A percentile compares a stretch with the other conserved stretches of the same genome.
Conservation (phyloP, 2,113 vertebrate genomes). For the Pachycephala philippinensis region DNA sequence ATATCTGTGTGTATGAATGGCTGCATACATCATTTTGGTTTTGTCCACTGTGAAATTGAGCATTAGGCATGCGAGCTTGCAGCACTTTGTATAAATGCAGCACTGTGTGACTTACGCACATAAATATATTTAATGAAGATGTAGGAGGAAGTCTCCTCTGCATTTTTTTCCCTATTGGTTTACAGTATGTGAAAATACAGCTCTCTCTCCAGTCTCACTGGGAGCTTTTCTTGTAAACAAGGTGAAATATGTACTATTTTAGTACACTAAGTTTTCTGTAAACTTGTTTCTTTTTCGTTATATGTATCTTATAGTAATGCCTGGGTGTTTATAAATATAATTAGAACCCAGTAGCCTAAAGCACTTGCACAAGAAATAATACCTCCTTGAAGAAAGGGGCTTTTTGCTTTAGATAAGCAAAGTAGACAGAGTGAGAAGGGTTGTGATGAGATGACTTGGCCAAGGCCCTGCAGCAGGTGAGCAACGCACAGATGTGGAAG, state of each 20-base stretch:
- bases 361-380: not conserved
- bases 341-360: not conserved
- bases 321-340: not conserved
- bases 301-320: not conserved
- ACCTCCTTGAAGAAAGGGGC: not conserved
- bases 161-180: not conserved
- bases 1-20: not conserved
- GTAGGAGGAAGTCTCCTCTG: not conserved
- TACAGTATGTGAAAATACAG: not conserved
- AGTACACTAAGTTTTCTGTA: not conserved
- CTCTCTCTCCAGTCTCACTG: not conserved
- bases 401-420: not conserved
- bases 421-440: not conserved
- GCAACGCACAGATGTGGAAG: not conserved
- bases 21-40: not conserved
- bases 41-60: not conserved
- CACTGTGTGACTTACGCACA: not conserved
- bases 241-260: not conserved
- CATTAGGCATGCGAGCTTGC: not conserved
- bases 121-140: conserved; percentile 27
- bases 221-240: not conserved
- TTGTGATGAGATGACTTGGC: not conserved
- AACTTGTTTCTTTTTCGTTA: not conserved
- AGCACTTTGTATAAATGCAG: not conserved
- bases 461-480: not conserved